Evolutionary conservation across 2,113 vertebrate species (phyloP).

Genomic region (Pedetes capensis): DNA sequence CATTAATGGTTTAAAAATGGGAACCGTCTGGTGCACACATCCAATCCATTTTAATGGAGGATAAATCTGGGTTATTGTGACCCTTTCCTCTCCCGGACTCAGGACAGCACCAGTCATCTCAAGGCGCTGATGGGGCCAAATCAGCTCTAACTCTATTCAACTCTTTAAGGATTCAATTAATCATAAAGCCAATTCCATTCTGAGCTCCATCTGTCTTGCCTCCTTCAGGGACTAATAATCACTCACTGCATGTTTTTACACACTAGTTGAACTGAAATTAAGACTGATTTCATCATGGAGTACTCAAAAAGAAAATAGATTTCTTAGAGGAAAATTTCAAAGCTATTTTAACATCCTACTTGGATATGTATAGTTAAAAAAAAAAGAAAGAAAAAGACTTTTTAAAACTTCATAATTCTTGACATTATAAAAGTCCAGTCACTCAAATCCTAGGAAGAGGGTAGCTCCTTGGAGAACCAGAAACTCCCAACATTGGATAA

Average conservation of each 20-base stretch:
- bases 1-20: slow-evolving; percentile 75
- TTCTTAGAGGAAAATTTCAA: slow-evolving; percentile 68
- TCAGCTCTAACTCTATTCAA: slow-evolving; percentile 72
- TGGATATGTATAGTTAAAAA: slow-evolving; percentile 67
- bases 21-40: slow-evolving; percentile 61
- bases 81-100: neutral
- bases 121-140: slow-evolving; percentile 52
- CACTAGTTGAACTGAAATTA: slow-evolving; percentile 82
- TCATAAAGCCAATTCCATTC: slow-evolving; percentile 82
- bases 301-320: slow-evolving; percentile 77
- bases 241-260: slow-evolving; percentile 81
- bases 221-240: slow-evolving; percentile 83
- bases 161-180: slow-evolving; percentile 82
- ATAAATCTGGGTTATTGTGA: slow-evolving; percentile 73
- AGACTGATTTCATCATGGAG: slow-evolving; percentile 80
- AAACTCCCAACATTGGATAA: neutral
- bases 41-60: slow-evolving; percentile 65
- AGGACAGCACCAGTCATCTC: slow-evolving; percentile 38
- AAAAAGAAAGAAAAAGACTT: slow-evolving; percentile 55
- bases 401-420: slow-evolving; percentile 61
- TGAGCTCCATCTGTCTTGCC: slow-evolving; percentile 83
- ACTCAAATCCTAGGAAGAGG: slow-evolving; percentile 38
- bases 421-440: slow-evolving; percentile 41
- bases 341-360: slow-evolving; percentile 63
- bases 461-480: neutral